These are phyloP conservation scores for Lepidurus couesii DNA, from an alignment of 1,140 invertebrate genomes.

Conservation along the genomic window DNA sequence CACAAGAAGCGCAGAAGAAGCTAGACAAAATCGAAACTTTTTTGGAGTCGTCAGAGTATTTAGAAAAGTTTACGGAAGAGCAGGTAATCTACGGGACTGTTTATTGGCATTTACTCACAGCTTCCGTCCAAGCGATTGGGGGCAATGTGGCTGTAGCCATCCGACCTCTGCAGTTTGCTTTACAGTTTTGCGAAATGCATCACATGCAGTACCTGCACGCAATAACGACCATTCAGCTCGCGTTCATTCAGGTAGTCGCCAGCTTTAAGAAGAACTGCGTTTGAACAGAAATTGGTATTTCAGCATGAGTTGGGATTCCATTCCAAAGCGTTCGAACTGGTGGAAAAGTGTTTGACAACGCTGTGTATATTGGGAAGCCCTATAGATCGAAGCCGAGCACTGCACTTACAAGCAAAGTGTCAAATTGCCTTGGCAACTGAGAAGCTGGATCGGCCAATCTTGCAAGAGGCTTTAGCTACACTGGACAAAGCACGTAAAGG, in stretches of 20 bases:
- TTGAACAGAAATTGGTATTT: not conserved
- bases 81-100: not conserved
- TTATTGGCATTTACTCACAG: not conserved
- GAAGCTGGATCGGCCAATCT: not conserved
- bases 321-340: not conserved
- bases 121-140: not conserved
- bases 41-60: not conserved
- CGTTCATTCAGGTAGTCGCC: not conserved
- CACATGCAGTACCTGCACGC: not conserved
- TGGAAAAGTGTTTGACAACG: not conserved
- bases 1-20: not conserved
- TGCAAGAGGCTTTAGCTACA: not conserved
- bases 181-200: not conserved
- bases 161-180: not conserved
- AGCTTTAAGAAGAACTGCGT: too few species aligned
- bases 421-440: not conserved
- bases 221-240: not conserved
- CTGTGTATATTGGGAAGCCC: not conserved
- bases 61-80: not conserved
- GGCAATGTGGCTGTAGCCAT: not conserved
- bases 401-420: not conserved
- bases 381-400: not conserved
- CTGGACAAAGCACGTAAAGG: constrained; percentile 1
- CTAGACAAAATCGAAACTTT: not conserved
- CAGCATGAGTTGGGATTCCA: not conserved